These are phyloP conservation scores for Chymomyza caudatula DNA, from an alignment of 2,888 invertebrate genomes.

Conservation along the genomic window DNA sequence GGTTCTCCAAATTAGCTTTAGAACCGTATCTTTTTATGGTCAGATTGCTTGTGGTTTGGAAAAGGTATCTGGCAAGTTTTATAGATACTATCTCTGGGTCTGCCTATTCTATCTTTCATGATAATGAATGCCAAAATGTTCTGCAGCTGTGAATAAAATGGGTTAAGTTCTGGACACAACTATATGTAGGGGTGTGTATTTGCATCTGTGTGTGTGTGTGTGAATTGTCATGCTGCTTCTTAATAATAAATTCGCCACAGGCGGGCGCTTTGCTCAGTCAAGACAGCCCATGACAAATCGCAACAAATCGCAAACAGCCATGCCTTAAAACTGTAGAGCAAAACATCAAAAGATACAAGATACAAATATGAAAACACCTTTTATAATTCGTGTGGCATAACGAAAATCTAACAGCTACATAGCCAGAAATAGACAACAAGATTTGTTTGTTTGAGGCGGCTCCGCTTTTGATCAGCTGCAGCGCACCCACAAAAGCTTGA, in stretches of 20 bases:
- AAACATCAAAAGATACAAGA: constrained; percentile 21
- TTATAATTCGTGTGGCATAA: neutral
- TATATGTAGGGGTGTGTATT: constrained; percentile 34
- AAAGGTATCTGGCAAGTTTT: no score
- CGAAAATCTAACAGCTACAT: neutral
- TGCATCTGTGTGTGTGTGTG: constrained; percentile 26
- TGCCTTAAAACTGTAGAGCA: no score
- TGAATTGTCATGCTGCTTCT: constrained; percentile 44
- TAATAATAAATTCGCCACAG: constrained; percentile 64
- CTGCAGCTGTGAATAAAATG: neutral
- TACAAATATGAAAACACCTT: constrained; percentile 9
- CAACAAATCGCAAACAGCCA: constrained; percentile 42
- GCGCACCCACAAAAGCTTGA: constrained; percentile 1
- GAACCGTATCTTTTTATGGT: no score
- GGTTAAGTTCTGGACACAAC: constrained; percentile 4
- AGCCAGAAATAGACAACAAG: neutral
- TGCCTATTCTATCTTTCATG: no score
- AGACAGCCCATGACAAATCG: constrained; percentile 48
- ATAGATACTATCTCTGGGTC: no score
- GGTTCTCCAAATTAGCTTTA: no score
- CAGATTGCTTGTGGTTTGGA: no score
- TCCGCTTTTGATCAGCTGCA: neutral
- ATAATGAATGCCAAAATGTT: no score
- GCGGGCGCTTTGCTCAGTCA: constrained; percentile 33
- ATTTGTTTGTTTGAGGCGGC: neutral